These are phyloP conservation scores for Atractosteus spatula DNA, from an alignment of 2,113 vertebrate species.

Conservation along the genomic window DNA sequence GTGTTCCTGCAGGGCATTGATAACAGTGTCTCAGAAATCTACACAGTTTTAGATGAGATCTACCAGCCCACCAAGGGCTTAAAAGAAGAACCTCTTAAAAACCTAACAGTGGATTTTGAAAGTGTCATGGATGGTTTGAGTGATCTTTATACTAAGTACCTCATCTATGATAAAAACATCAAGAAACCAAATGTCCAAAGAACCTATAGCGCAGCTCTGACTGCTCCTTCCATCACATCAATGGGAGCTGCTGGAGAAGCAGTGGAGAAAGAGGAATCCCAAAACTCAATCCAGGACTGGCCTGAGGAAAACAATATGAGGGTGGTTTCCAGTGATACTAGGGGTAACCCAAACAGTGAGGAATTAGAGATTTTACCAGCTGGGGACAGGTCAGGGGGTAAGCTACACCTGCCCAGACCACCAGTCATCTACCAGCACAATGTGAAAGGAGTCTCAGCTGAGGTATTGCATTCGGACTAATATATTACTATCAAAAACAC, in stretches of 20 bases:
- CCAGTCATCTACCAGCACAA: constrained; percentile 1
- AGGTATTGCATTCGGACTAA: background rate
- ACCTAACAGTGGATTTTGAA: constrained; percentile 44
- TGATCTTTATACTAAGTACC: constrained; percentile 36
- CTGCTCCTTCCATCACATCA: too few species aligned
- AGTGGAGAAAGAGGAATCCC: too few species aligned
- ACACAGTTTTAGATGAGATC: constrained; percentile 44
- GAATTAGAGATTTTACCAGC: too few species aligned
- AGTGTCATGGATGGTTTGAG: constrained; percentile 44
- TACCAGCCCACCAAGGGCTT: constrained; percentile 33
- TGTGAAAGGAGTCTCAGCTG: background rate
- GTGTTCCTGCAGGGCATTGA: constrained; percentile 56
- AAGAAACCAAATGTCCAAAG: too few species aligned
- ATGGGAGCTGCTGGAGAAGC: too few species aligned
- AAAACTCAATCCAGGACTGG: too few species aligned
- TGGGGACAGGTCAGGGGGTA: background rate
- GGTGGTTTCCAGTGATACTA: background rate
- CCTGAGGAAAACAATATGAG: too few species aligned
- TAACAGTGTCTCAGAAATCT: constrained; percentile 50
- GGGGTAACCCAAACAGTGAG: background rate
- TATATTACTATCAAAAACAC: too few species aligned
- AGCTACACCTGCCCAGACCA: background rate
- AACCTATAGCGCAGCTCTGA: too few species aligned
- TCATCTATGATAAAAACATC: too few species aligned
- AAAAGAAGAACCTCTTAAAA: constrained; percentile 39